Evolutionary conservation across 2,113 vertebrate genomes (phyloP), one percentile per base, ranked within the genome.

Genomic region (Electrona antarctica): DNA sequence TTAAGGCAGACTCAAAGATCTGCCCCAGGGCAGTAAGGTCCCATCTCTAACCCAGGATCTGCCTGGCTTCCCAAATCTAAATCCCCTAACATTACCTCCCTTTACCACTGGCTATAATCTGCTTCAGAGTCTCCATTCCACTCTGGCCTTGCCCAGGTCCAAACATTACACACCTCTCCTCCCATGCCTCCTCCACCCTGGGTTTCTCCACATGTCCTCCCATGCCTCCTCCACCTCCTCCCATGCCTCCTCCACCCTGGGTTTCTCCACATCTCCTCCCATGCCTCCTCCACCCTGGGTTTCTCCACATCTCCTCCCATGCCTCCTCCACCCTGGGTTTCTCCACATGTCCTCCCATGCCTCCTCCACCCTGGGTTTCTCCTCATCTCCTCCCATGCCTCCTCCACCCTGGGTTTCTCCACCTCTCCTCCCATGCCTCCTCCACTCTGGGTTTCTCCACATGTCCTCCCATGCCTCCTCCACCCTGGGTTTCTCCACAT

Each of bases 1-100:
- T 90, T 86, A 82, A 84, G 55, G 70, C 73, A 69, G 69, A 88
- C 81, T 67, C 79, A 81, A 81, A 80, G 85, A 82, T 72, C 78
- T 81, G 76, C 78, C 87, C 81, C 45, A 1, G 73, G 86, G 82
- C 85, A 78, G 0, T 59, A 57, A 80, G 69, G 82, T 64, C 83
- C 82, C 76, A 55, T 55, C 71, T 87, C 71, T 87, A 79, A 83
- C 82, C 79, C 83, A 29, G 80, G 73, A 78, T 82, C 54, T 69
- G 71, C 71, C 60, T 74, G 55, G 28, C 73, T 85, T 83, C 73
- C 52, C 52, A 76, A 60, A 65, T 64, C 33, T 63, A 83, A 85
- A 84, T 78, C 81, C 85, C 74, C 21, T 76, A 87, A 88, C 64
- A 0, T 54, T 78, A 56, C 72, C 84, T 90, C 87, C 87, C 61